Base-by-base conservation (phyloP, 2,888 invertebrate genomes). In the Cataglyphis cursor region DNA sequence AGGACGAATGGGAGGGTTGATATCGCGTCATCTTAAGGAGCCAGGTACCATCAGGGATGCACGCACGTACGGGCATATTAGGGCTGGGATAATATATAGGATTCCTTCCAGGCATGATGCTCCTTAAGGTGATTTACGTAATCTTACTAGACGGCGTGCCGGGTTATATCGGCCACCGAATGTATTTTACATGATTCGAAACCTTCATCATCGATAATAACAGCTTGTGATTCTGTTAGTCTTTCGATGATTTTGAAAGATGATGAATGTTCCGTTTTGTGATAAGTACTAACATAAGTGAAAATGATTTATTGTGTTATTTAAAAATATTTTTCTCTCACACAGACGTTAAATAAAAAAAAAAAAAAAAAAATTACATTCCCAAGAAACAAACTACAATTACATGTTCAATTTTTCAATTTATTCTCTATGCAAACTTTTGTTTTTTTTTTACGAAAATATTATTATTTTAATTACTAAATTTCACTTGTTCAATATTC, bases 11-110 rank as follows among this genome's bases (percentile, higher is more conserved):
- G 87, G 91, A 92, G 92, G 93, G 91, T 91, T 89, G 90, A 90
- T 90, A 92, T 92, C 93, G 91, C 89, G 87, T 88, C 91, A 91
- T 91, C 91, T 90, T 81, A 87, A 91, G 92, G 90, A 90, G 86
- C 89, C 72, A 82, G 88, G 85, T 90, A 88, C 90, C 92, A 90
- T 92, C 91, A 88, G 90, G 91, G 90, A 91, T 92, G 93, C 93
- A 94, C 93, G 94, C 95, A 95, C 95, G 95, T 95, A 94, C 94
- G 92, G 90, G 89, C 93, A 90, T 93, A 93, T 93, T 93, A 93
- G 92, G 92, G 92, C 85, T 85, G 83, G 93, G 91, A 92, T 94
- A 94, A 94, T 94, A 92, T 94, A 94, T 92, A 92, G 90, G 90
- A 86, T 91, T 91, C 92, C 92, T 89, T 89, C 91, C 83, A 90